Conservation (phyloP, 2,797 vertebrate species). For the Pantherophis alleghaniensis region DNA sequence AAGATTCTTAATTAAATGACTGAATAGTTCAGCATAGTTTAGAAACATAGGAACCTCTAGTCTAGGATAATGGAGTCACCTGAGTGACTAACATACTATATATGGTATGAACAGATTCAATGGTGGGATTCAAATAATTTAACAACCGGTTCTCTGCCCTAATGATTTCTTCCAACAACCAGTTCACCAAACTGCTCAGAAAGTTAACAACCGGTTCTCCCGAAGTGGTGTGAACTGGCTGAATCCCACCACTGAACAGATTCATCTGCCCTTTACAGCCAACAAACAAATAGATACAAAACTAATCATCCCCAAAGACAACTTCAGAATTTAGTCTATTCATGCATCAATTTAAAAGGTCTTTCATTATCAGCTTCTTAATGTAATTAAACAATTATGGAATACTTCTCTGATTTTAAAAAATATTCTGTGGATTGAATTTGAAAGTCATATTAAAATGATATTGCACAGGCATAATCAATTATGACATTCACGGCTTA, state of each 20-base stretch:
- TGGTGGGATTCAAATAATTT: no score
- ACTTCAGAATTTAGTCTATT: not conserved
- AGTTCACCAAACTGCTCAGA: no score
- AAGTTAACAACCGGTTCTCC: no score
- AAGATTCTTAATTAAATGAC: not conserved
- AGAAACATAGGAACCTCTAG: no score
- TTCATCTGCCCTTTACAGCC: not conserved
- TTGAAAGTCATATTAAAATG: not conserved
- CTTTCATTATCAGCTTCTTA: not conserved
- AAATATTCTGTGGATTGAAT: not conserved
- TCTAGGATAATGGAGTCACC: not conserved
- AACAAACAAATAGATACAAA: not conserved
- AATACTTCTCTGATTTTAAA: not conserved
- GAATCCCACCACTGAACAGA: no score
- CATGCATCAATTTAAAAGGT: not conserved
- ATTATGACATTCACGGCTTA: not conserved
- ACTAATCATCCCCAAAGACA: not conserved
- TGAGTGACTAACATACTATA: not conserved
- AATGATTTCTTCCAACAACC: no score
- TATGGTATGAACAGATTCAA: not conserved
- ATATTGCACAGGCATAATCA: not conserved
- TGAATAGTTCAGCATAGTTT: not conserved
- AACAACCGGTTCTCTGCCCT: no score
- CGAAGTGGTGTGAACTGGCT: no score
- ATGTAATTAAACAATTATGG: not conserved